Percentiles rank a stretch among this genome's conserved stretches.
Evolutionary conservation across 2,888 invertebrate genomes (phyloP).

Genomic region (Gari tellinella): DNA sequence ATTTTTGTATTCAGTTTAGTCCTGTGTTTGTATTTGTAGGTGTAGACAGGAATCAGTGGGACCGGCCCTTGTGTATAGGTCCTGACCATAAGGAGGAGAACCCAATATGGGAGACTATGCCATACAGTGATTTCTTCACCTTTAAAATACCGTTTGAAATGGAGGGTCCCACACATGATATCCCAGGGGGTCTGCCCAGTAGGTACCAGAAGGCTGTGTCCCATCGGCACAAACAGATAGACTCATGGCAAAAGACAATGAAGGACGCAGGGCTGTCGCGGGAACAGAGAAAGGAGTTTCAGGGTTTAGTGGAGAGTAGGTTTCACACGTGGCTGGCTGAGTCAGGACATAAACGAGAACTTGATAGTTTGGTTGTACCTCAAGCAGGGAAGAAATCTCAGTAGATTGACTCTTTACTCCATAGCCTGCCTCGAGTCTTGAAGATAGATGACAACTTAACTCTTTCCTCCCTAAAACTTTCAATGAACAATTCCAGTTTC

Average conservation of each 20-base stretch:
- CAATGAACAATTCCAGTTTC: too few relatives aligned
- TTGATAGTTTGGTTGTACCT: conserved; percentile 80
- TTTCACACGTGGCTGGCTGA: conserved; percentile 83
- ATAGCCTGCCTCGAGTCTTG: too few relatives aligned
- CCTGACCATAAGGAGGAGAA: conserved; percentile 81
- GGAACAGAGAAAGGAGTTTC: conserved; percentile 82
- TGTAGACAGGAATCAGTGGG: conserved; percentile 83
- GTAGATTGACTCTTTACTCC: too few relatives aligned
- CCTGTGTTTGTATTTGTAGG: conserved; percentile 39
- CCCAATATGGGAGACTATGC: conserved; percentile 81
- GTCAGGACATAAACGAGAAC: conserved; percentile 80
- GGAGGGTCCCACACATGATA: conserved; percentile 77
- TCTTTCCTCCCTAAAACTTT: too few relatives aligned
- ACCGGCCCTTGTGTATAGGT: conserved; percentile 83
- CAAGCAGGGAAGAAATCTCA: conserved; percentile 27
- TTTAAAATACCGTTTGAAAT: conserved; percentile 83
- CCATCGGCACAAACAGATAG: conserved; percentile 79
- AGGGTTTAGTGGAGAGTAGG: conserved; percentile 80
- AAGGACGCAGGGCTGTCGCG: conserved; percentile 80
- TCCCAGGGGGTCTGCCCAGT: conserved; percentile 80
- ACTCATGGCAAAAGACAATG: conserved; percentile 82
- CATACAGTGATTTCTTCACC: conserved; percentile 79
- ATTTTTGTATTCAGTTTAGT: too few relatives aligned
- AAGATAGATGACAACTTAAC: too few relatives aligned
- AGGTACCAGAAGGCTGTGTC: conserved; percentile 79